These are phyloP conservation scores for Premnoplex brunnescens DNA, from an alignment of 2,797 vertebrate genomes.

Conservation along the genomic window DNA sequence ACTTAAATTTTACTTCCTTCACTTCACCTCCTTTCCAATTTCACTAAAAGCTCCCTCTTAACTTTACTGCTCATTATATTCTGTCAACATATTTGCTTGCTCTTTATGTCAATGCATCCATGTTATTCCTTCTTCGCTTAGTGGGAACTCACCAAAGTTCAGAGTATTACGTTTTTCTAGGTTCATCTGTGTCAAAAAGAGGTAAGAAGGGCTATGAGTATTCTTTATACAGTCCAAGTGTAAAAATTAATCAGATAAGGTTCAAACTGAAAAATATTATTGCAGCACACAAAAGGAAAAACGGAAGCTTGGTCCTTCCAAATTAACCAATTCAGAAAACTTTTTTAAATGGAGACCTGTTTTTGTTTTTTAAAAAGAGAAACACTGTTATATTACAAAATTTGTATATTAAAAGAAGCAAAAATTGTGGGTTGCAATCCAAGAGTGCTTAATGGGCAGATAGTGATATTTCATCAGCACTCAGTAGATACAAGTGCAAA, in stretches of 20 bases:
- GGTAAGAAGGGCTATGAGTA: background rate
- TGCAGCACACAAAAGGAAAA: background rate
- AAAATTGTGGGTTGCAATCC: accelerated
- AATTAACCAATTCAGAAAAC: background rate
- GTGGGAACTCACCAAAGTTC: background rate
- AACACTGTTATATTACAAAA: background rate
- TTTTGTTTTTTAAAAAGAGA: background rate
- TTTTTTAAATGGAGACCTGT: background rate
- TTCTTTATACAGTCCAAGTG: background rate
- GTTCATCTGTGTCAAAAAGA: background rate
- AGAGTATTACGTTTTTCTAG: background rate
- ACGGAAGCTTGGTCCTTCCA: background rate
- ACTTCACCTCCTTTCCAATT: background rate
- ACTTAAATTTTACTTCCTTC: background rate
- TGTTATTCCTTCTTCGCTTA: background rate
- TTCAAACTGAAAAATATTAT: background rate
- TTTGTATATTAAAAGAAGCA: background rate
- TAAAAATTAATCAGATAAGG: background rate
- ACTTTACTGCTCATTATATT: background rate
- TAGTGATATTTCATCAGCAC: background rate
- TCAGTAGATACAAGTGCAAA: background rate
- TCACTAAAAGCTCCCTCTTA: background rate
- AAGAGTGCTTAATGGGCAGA: background rate
- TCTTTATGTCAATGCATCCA: background rate
- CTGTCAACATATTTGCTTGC: background rate